Percentiles rank a stretch among this genome's conserved stretches.
Evolutionary conservation across 2,797 vertebrate species (phyloP).

Genomic region (Tragelaphus oryx): DNA sequence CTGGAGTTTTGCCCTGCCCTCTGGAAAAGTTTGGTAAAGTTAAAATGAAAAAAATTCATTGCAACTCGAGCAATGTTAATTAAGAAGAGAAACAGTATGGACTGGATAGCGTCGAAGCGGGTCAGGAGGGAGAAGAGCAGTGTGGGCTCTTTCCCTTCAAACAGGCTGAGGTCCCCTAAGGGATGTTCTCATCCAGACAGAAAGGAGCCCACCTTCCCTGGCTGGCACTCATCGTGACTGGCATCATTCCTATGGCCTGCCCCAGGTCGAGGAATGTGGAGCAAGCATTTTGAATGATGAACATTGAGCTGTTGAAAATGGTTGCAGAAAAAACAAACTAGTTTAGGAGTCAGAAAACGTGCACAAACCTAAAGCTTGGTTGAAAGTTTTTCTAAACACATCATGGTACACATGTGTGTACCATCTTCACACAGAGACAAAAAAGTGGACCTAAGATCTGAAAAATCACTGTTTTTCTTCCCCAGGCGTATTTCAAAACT

Average conservation of each 20-base stretch:
- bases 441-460: neutral
- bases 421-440: neutral
- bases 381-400: neutral
- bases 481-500: neutral
- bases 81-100: neutral
- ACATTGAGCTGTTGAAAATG: neutral
- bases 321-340: neutral
- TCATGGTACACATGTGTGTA: accelerated
- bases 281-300: neutral
- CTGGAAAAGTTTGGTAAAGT: neutral
- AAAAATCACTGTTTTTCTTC: neutral
- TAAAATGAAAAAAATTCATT: neutral
- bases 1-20: neutral
- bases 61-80: neutral
- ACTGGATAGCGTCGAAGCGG: neutral
- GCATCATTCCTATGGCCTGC: neutral
- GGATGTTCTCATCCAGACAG: neutral
- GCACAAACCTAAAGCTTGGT: neutral
- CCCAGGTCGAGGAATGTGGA: neutral
- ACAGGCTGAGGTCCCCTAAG: too few relatives aligned
- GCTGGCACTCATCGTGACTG: accelerated
- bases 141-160: neutral
- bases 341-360: neutral
- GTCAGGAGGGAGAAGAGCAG: neutral
- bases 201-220: neutral